These are phyloP conservation scores for Lophura nycthemera DNA, from an alignment of 2,113 vertebrate species.

Conservation along the genomic window DNA sequence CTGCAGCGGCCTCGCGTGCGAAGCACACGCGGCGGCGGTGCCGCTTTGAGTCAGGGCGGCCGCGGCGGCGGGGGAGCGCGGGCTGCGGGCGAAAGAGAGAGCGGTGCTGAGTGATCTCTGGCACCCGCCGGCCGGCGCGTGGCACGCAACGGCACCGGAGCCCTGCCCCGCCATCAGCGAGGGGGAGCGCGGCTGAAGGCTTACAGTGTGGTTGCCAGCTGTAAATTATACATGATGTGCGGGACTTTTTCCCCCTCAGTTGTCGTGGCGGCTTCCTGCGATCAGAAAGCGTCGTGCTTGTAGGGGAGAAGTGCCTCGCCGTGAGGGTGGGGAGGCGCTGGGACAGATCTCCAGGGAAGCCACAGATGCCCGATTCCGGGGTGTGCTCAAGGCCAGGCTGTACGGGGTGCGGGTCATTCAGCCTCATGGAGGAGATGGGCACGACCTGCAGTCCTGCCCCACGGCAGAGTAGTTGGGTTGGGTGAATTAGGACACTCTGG, in stretches of 20 bases:
- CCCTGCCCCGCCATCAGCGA: no score
- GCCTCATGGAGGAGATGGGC: no score
- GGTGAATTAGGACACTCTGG: no score
- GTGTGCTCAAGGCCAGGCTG: not conserved
- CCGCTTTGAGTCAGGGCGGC: conserved; percentile 47
- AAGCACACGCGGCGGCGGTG: not conserved
- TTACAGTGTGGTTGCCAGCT: not conserved
- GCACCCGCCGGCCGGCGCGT: not conserved
- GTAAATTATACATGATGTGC: not conserved
- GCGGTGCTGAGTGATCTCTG: conserved; percentile 18
- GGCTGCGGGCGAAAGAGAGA: not conserved
- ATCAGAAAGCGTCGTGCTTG: not conserved
- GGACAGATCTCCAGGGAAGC: not conserved
- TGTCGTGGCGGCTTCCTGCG: not conserved
- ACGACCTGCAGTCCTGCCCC: not conserved
- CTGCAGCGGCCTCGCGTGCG: not conserved
- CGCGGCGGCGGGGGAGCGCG: not conserved
- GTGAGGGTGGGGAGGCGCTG: not conserved
- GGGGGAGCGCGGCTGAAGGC: not conserved
- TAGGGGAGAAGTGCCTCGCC: not conserved
- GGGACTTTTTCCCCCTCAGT: not conserved
- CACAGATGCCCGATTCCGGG: not conserved
- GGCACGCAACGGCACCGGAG: conserved; percentile 21
- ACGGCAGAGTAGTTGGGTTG: no score
- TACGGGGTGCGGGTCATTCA: not conserved